phyloP scores from a whole-genome alignment of 2,888 invertebrate genomes.

The Colostygia pectinataria region DNA sequence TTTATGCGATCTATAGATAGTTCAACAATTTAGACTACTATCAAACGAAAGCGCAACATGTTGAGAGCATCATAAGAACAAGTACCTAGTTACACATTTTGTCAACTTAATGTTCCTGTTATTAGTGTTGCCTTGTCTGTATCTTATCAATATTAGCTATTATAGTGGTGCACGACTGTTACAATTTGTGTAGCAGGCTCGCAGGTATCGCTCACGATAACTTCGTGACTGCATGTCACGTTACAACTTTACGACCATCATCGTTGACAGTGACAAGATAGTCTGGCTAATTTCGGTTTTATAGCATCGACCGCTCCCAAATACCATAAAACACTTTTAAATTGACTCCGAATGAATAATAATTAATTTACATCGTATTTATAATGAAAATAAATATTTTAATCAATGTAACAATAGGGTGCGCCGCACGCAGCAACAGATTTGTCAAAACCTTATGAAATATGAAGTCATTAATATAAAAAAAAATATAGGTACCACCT shows the following conservation, averaged over 20 bases:
- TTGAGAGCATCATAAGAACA: too few relatives aligned
- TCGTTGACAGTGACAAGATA: conserved; percentile 17
- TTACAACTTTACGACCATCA: conserved; percentile 26
- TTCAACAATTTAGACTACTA: too few relatives aligned
- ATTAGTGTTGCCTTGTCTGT: conserved; percentile 28
- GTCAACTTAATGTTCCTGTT: conserved; percentile 14
- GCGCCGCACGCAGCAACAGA: conserved; percentile 13
- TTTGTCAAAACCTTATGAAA: conserved; percentile 27
- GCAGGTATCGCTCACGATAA: conserved; percentile 31
- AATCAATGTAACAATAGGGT: conserved; percentile 1
- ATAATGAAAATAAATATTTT: conserved; percentile 3
- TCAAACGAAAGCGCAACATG: too few relatives aligned
- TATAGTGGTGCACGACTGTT: conserved; percentile 25
- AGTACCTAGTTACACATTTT: not conserved
- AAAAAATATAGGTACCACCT: conserved; percentile 1
- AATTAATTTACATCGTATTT: conserved; percentile 1
- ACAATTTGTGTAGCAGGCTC: too few relatives aligned
- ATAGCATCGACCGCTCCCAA: conserved; percentile 6
- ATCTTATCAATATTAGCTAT: conserved; percentile 31
- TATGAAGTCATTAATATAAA: conserved; percentile 25
- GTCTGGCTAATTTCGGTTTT: conserved; percentile 10
- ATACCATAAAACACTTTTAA: conserved; percentile 11
- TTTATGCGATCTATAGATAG: too few relatives aligned
- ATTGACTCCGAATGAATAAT: conserved; percentile 11
- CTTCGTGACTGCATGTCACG: conserved; percentile 62